phyloP scores from a whole-genome alignment of 2,888 invertebrate species.

The Drosophila nr. medialis region DNA sequence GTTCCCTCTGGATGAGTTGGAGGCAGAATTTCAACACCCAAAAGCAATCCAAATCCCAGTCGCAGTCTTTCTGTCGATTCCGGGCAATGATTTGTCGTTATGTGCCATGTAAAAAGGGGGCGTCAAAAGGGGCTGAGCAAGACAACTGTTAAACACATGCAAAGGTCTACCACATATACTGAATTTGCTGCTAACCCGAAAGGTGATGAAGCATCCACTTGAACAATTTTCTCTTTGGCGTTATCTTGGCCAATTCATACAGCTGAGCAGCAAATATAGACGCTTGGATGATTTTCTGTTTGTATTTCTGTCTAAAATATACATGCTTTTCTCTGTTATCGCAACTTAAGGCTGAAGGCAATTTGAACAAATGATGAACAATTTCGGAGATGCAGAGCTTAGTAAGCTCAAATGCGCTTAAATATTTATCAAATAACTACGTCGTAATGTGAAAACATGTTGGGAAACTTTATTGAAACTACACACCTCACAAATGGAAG shows the following conservation, averaged over 20 bases:
- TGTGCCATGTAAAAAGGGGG: constrained; percentile 36
- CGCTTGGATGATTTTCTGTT: constrained; percentile 24
- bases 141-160: constrained; percentile 25
- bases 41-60: constrained; percentile 10
- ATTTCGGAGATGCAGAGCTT: background rate
- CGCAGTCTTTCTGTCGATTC: constrained; percentile 11
- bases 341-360: background rate
- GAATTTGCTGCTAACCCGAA: constrained; percentile 23
- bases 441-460: background rate
- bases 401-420: background rate
- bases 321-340: background rate
- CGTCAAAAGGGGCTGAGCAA: constrained; percentile 21
- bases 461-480: background rate
- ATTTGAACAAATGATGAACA: background rate
- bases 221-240: constrained; percentile 19
- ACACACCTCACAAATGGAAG: background rate
- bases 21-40: constrained; percentile 5
- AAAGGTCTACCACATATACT: constrained; percentile 1
- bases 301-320: background rate
- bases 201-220: constrained; percentile 50
- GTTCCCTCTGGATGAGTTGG: background rate
- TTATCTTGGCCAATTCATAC: constrained; percentile 33
- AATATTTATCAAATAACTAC: background rate
- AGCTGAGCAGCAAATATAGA: constrained; percentile 19
- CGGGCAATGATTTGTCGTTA: constrained; percentile 48